Percentiles rank a stretch among this genome's conserved stretches.
These are phyloP conservation scores for Pocillopora damicornis DNA, from an alignment of 64 coral and sea anemone species.

Conservation along the genomic window DNA sequence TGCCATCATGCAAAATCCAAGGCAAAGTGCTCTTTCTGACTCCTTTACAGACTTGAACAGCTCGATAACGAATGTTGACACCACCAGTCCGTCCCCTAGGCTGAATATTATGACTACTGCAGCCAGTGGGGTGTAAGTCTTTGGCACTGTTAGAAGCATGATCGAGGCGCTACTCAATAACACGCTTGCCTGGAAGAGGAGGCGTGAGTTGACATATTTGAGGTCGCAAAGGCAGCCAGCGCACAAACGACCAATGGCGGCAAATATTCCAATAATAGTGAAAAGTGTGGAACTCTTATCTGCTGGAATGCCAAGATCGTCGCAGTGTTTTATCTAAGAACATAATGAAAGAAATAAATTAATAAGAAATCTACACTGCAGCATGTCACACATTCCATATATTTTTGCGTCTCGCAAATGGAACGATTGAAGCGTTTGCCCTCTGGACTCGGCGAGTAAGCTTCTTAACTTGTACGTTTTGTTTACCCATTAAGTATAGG, in stretches of 20 bases:
- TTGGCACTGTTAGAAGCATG: background rate
- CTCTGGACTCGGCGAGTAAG: too few relatives aligned
- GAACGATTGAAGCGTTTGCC: too few relatives aligned
- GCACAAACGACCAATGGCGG: slow-evolving; percentile 19
- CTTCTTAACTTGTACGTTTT: too few relatives aligned
- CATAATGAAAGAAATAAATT: background rate
- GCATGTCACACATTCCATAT: too few relatives aligned
- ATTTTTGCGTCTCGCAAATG: too few relatives aligned
- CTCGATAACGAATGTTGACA: slow-evolving; percentile 11
- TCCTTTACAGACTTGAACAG: slow-evolving; percentile 19
- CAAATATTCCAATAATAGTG: slow-evolving; percentile 28
- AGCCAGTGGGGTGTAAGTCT: slow-evolving; percentile 10
- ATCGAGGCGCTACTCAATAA: slow-evolving; percentile 1
- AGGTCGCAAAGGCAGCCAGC: slow-evolving; percentile 36
- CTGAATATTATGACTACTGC: slow-evolving; percentile 13
- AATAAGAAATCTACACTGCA: background rate
- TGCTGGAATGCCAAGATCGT: slow-evolving; percentile 38
- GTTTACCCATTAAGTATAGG: too few relatives aligned
- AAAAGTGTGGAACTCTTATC: slow-evolving; percentile 46
- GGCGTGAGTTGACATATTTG: background rate
- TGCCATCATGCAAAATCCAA: background rate
- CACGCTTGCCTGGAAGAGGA: slow-evolving; percentile 9
- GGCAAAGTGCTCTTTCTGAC: slow-evolving; percentile 3
- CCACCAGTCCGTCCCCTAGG: slow-evolving; percentile 11
- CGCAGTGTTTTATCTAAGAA: slow-evolving; percentile 39